Conservation (phyloP, 2,888 invertebrate genomes). For the Myathropa florea region DNA sequence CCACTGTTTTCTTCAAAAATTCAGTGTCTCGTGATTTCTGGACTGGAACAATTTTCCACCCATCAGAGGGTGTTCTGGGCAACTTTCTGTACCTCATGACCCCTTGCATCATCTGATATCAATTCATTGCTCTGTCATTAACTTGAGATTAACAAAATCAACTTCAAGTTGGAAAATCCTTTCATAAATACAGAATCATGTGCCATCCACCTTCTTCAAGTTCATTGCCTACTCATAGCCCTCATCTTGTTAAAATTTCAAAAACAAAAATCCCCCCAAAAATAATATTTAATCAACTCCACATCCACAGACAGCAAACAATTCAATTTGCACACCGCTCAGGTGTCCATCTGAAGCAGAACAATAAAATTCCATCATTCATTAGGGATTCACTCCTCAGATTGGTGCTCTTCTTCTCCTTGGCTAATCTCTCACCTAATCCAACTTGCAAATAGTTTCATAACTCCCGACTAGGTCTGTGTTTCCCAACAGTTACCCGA, state of each 20-base stretch:
- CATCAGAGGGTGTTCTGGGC: no score
- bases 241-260: background rate
- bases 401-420: no score
- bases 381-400: background rate
- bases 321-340: background rate
- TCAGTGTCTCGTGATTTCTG: no score
- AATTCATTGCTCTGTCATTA: background rate
- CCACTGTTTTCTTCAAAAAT: no score
- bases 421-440: background rate
- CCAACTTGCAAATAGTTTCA: background rate
- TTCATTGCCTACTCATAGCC: background rate
- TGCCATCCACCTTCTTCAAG: background rate
- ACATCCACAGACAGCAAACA: background rate
- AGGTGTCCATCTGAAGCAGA: background rate
- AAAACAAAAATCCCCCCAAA: background rate
- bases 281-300: background rate
- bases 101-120: no score
- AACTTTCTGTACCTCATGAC: no score
- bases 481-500: background rate
- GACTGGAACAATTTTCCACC: no score
- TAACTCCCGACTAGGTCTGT: background rate
- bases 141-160: background rate
- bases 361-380: background rate
- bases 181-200: background rate
- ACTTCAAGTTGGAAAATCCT: background rate